phyloP scores from a whole-genome alignment of 2,113 vertebrate species.

The Pitta sordida region DNA sequence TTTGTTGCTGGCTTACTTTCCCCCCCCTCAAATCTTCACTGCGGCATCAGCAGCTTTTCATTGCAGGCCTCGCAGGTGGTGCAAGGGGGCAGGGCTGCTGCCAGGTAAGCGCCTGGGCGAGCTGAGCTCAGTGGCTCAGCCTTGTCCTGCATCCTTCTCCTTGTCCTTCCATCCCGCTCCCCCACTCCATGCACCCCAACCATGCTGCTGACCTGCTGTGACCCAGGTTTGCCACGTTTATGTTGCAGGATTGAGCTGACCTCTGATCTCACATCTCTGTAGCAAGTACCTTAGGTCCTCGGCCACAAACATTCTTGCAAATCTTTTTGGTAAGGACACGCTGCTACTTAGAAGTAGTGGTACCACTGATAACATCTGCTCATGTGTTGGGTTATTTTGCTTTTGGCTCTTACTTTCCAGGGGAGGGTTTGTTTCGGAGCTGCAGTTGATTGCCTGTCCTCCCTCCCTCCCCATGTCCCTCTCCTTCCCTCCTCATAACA shows the following conservation, averaged over 20 bases:
- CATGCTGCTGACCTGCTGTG: conserved; percentile 41
- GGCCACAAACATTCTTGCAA: conserved; percentile 77
- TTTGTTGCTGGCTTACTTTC: conserved; percentile 30
- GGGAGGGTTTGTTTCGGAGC: not conserved
- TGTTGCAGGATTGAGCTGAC: conserved; percentile 88
- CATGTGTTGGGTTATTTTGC: not conserved
- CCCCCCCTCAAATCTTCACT: not conserved
- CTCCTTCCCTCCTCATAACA: conserved; percentile 30
- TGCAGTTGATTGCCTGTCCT: not conserved
- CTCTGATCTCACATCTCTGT: conserved; percentile 85
- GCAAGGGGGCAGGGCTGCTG: conserved; percentile 54
- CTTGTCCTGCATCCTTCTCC: not conserved
- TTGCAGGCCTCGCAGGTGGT: conserved; percentile 52
- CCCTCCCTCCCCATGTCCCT: not conserved
- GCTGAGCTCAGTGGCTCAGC: not conserved
- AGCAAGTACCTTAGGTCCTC: conserved; percentile 77
- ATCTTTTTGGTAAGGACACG: conserved; percentile 77
- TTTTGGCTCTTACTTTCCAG: not conserved
- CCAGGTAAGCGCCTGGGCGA: conserved; percentile 45
- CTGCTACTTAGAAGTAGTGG: conserved; percentile 65
- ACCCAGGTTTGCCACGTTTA: conserved; percentile 75
- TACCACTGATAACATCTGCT: conserved; percentile 51
- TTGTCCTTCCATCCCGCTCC: not conserved
- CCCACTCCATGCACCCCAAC: not conserved
- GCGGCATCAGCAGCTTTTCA: conserved; percentile 55